A percentile compares a stretch with the other conserved stretches of the same genome.
Evolutionary conservation across 2,113 vertebrate genomes (phyloP).

Genomic region (Oreotragus oreotragus): DNA sequence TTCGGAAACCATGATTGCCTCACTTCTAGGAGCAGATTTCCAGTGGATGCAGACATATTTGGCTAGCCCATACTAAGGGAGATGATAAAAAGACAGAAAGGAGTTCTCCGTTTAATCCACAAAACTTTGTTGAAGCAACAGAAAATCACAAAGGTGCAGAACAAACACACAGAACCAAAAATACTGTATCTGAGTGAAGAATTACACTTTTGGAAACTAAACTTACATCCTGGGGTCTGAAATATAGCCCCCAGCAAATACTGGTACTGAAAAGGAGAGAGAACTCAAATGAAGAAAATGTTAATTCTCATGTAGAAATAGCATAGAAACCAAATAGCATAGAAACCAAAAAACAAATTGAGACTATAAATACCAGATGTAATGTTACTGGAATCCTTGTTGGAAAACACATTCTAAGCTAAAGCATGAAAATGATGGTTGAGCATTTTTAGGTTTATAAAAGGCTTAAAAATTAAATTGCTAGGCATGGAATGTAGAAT

Average conservation of each 20-base stretch:
- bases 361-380: conserved; percentile 25
- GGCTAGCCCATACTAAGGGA: background rate
- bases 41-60: background rate
- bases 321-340: background rate
- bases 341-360: conserved; percentile 29
- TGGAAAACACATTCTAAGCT: conserved; percentile 37
- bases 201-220: conserved; percentile 17
- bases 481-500: conserved; percentile 16
- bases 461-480: conserved; percentile 50
- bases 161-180: background rate
- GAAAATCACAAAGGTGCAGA: background rate
- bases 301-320: background rate
- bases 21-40: background rate
- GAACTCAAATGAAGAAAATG: conserved; percentile 1
- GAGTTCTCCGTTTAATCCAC: background rate
- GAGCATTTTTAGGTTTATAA: conserved; percentile 1
- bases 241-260: background rate
- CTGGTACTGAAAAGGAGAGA: background rate
- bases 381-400: conserved; percentile 10
- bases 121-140: background rate
- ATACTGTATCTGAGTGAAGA: background rate
- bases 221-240: background rate
- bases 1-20: background rate
- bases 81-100: background rate
- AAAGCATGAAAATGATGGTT: conserved; percentile 25